Evolutionary conservation across 2,113 vertebrate species (phyloP).

Genomic region (Daubentonia madagascariensis): DNA sequence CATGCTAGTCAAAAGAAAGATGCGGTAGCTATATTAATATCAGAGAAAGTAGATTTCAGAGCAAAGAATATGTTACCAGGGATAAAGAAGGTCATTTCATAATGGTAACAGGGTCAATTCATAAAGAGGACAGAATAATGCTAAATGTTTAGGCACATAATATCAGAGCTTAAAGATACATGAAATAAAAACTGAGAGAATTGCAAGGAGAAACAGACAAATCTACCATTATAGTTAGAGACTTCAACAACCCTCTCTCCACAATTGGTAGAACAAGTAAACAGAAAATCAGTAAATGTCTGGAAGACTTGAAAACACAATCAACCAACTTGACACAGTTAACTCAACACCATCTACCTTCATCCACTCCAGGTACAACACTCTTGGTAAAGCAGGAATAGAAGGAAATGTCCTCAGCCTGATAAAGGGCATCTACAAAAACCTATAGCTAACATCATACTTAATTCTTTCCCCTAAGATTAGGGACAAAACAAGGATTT

Average conservation of each 20-base stretch:
- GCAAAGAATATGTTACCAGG: neutral
- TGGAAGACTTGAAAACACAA: neutral
- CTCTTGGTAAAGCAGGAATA: neutral
- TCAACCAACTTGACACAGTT: neutral
- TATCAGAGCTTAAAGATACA: neutral
- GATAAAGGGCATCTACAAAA: neutral
- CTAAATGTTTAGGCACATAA: neutral
- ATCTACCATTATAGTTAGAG: neutral
- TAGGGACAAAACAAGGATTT: neutral
- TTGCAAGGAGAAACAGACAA: neutral
- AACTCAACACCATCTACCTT: neutral
- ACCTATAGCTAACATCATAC: neutral
- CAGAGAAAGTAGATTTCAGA: neutral
- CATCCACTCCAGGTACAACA: neutral
- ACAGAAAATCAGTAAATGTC: neutral
- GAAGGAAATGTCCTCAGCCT: neutral
- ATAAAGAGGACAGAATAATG: neutral
- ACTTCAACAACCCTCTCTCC: neutral
- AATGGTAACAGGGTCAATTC: neutral
- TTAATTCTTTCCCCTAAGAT: neutral
- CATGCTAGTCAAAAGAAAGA: neutral
- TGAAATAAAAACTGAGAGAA: neutral
- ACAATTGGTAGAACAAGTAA: neutral
- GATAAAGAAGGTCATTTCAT: neutral
- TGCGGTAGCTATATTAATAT: too few relatives aligned